Percentiles rank a stretch among this genome's conserved stretches.
These are phyloP conservation scores for Nemurella pictetii DNA, from an alignment of 2,888 invertebrate genomes.

Conservation along the genomic window DNA sequence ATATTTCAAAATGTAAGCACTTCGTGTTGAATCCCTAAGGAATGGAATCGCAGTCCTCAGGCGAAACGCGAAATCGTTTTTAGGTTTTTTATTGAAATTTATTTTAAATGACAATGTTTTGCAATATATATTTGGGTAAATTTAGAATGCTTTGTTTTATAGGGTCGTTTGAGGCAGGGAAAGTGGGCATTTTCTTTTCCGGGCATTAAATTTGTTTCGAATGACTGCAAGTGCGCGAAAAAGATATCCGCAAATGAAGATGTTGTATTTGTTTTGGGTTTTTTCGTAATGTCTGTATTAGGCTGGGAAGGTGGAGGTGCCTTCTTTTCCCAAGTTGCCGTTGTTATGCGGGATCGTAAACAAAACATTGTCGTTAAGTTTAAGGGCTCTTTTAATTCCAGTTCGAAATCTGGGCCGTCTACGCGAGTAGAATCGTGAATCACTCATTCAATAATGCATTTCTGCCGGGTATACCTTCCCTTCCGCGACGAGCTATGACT, in stretches of 20 bases:
- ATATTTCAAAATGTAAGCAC: constrained; percentile 24
- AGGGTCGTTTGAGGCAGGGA: not conserved
- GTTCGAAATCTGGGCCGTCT: not conserved
- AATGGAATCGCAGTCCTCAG: not conserved
- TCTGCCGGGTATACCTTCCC: not conserved
- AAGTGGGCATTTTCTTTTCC: not conserved
- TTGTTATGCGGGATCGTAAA: not conserved
- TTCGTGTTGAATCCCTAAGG: not conserved
- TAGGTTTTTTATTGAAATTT: not conserved
- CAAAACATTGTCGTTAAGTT: not conserved
- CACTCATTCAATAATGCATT: not conserved
- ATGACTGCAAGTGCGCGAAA: not conserved
- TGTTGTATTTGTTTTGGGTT: not conserved
- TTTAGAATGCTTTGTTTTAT: not conserved
- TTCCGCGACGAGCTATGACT: not conserved
- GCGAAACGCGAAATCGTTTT: constrained; percentile 6
- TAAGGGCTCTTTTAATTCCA: not conserved
- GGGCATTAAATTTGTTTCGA: not conserved
- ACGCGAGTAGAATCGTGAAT: not conserved
- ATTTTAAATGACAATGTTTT: not conserved
- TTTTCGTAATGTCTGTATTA: not conserved
- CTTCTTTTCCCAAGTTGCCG: not conserved
- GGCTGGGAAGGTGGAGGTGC: not conserved
- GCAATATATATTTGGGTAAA: not conserved
- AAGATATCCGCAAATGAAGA: not conserved